Base-by-base conservation (phyloP, 2,113 vertebrate genomes). In the Entomyzon cyanotis region DNA sequence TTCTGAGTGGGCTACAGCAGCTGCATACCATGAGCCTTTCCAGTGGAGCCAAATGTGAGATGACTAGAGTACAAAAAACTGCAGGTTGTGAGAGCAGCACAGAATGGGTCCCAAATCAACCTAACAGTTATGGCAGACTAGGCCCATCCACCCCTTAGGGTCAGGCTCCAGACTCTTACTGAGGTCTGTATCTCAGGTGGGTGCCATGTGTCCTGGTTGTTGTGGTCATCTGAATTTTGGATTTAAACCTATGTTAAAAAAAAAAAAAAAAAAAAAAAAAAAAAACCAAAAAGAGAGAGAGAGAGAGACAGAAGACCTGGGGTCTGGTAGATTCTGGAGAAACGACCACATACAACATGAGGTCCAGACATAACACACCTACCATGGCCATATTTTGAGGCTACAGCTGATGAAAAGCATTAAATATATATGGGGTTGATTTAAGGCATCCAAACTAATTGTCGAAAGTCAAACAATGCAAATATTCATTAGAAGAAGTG, bases 131-230 rank as follows among this genome's bases (percentile, higher is more conserved):
- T 5, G 14, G 11, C 17, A 22, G 25, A 35, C 2, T 49, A 46
- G 44, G 35, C 55, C 7, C 23, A 31, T 9, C 8, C 7, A 47
- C 10, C 4, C 3, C 5, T 41, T 12, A 41, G 6, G 6, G 9
- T 41, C 24, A 53, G 22, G 7, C 0, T 28, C 1, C 39, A 58
- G 11, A 44, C 31, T 5, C 9, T 15, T 14, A 10, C 0, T n/a
- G 41, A 53, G 14, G 5, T 52, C 33, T 69, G 24, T 37, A 35
- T 39, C 17, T 55, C 30, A 64, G 6, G 9, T 15, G 60, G 30
- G 6, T 31, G 16, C 13, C 16, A 8, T 20, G 3, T 42, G 15
- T 50, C 37, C 30, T 52, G 23, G 5, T 15, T 82, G 20, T 28
- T 11, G 11, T 18, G 11, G 7, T 47, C 17, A 56, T n/a, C 20